A percentile compares a stretch with the other conserved stretches of the same genome.
These are phyloP conservation scores for Acropternis orthonyx DNA, from an alignment of 2,797 vertebrate species.

Conservation along the genomic window DNA sequence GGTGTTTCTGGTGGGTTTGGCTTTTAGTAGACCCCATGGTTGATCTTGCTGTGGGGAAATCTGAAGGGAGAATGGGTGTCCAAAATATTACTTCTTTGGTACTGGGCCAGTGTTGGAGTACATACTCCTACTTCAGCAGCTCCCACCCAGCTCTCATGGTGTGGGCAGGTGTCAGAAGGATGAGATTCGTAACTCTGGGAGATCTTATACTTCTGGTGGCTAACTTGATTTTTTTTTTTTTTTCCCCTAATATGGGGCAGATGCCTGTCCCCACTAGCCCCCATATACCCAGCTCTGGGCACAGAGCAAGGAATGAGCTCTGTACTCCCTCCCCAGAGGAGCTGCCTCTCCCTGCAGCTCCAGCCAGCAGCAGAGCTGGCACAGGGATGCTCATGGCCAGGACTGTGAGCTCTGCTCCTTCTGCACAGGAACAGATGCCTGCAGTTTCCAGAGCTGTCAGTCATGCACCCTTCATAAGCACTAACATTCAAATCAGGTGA, in stretches of 20 bases:
- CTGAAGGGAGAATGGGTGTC: neutral
- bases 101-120: neutral
- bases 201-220: neutral
- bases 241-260: neutral
- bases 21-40: neutral
- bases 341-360: neutral
- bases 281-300: rapidly evolving
- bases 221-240: neutral
- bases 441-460: conserved; percentile 12
- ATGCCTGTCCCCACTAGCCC: neutral
- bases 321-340: neutral
- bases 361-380: neutral
- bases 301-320: neutral
- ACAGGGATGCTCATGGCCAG: rapidly evolving
- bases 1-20: neutral
- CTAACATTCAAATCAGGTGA: conserved; percentile 36
- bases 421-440: neutral
- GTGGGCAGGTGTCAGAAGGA: neutral
- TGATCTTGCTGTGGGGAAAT: neutral
- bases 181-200: neutral
- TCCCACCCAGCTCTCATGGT: neutral
- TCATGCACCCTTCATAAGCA: neutral
- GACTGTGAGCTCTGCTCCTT: neutral
- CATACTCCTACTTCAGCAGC: neutral
- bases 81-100: neutral